phyloP scores from a whole-genome alignment of 2,888 invertebrate species.

The Nomada ruficornis region DNA sequence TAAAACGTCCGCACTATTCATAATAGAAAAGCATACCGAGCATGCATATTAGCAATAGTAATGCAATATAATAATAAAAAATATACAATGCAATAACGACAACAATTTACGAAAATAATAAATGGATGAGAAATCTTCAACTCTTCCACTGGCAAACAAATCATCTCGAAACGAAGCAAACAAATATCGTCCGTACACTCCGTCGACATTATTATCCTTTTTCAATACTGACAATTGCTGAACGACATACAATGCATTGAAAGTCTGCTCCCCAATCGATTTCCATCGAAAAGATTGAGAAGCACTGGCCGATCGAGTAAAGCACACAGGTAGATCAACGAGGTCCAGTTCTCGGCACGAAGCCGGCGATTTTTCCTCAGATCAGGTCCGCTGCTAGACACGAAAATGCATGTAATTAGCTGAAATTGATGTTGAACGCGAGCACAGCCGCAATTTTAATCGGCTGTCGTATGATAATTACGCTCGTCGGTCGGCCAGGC shows the following conservation, averaged over 20 bases:
- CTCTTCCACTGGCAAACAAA: too few species aligned
- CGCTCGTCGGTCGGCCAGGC: constrained; percentile 78
- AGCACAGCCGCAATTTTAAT: constrained; percentile 81
- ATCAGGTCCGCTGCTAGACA: constrained; percentile 67
- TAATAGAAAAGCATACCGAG: too few species aligned
- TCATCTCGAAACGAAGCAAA: too few species aligned
- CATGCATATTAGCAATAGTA: too few species aligned
- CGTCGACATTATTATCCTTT: too few species aligned
- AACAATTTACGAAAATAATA: too few species aligned
- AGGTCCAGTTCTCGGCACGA: constrained; percentile 68
- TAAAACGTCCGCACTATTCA: too few species aligned
- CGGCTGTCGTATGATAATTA: constrained; percentile 84
- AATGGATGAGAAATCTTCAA: too few species aligned
- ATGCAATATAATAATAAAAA: too few species aligned
- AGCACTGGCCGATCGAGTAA: constrained; percentile 57
- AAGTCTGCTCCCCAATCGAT: neutral
- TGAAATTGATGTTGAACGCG: constrained; percentile 82
- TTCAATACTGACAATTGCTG: too few species aligned
- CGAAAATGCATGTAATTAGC: constrained; percentile 84
- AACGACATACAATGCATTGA: neutral
- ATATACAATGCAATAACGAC: too few species aligned
- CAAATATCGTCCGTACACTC: too few species aligned
- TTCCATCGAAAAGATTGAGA: constrained; percentile 59
- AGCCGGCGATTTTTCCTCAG: constrained; percentile 75
- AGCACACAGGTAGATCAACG: constrained; percentile 48